Evolutionary conservation across 2,888 invertebrate species (phyloP).

Genomic region (Nowickia ferox): DNA sequence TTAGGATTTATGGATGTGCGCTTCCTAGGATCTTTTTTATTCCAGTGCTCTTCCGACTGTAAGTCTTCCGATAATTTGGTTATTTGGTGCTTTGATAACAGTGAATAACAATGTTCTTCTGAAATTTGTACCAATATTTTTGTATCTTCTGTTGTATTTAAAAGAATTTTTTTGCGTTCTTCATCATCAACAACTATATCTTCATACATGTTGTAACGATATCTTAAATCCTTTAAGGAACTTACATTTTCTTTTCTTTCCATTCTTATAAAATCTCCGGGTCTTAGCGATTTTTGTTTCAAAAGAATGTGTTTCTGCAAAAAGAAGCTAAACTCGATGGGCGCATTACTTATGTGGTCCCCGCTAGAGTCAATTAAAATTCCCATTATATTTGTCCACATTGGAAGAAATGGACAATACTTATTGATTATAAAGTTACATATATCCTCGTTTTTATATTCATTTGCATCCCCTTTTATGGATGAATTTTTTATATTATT

Average conservation of each 20-base stretch:
- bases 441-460: conserved; percentile 33
- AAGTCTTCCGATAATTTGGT: neutral
- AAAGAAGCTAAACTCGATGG: conserved; percentile 11
- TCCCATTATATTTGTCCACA: conserved; percentile 43
- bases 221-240: conserved; percentile 15
- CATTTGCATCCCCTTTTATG: neutral
- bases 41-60: conserved; percentile 25
- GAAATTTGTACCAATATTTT: neutral
- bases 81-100: neutral
- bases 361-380: conserved; percentile 8
- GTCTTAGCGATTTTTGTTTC: neutral
- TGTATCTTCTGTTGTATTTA: too few species aligned
- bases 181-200: neutral
- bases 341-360: conserved; percentile 5
- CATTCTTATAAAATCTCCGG: too few species aligned
- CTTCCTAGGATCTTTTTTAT: conserved; percentile 8
- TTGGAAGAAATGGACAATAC: conserved; percentile 35
- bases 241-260: conserved; percentile 15
- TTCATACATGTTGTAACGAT: conserved; percentile 22
- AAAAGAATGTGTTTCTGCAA: conserved; percentile 21
- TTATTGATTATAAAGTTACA: conserved; percentile 21
- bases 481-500: neutral
- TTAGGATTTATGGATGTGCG: conserved; percentile 26
- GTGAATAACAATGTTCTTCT: conserved; percentile 6
- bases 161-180: too few species aligned